Evolutionary conservation across 2,888 invertebrate species (phyloP), one percentile per base, ranked within the genome.

Genomic region (Argynnis bischoffii): DNA sequence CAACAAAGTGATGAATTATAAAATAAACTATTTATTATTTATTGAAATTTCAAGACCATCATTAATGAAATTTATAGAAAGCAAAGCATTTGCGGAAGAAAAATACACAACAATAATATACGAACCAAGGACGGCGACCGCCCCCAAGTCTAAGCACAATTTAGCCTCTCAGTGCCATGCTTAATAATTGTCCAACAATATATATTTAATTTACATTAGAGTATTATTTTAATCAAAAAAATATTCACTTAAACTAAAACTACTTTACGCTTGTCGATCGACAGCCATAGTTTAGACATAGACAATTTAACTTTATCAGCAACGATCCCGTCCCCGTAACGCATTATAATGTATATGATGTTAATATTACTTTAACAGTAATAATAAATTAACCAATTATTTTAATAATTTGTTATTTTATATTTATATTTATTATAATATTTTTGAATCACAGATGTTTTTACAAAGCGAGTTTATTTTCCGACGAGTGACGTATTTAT

Each of bases 161-260:
- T 89, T 83, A 89, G 81, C 82, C 88, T 76, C 82, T 83, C 74
- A 81, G 81, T 83, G 81, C 85, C 92, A 92, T 91, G 73, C 74
- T 88, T 84, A 76, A 51, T 74, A 76, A 71, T 77, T 73, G 66
- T 78, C 72, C 70, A 73, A 73, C 65, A 77, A 77, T 71, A 75
- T 75, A 74, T 72, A 78, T 71, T 74, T 75, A 75, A 72, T 74
- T 79, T 79, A 84, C 83, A 86, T 83, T 77, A 69, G 80, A 76
- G 79, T 78, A 75, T 77, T 79, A 78, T 78, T 81, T 78, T 80
- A 81, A 80, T 79, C 77, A 72, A 70, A 60, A 70, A 74, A 50
- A 41, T 73, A 70, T 72, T 69, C 63, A 70, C 69, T 65, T 68
- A 69, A 64, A 59, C 53, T 59, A 67, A 55, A 61, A 65, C 69